Conservation (phyloP, 2,888 invertebrate species). For the Venusia cambrica region DNA sequence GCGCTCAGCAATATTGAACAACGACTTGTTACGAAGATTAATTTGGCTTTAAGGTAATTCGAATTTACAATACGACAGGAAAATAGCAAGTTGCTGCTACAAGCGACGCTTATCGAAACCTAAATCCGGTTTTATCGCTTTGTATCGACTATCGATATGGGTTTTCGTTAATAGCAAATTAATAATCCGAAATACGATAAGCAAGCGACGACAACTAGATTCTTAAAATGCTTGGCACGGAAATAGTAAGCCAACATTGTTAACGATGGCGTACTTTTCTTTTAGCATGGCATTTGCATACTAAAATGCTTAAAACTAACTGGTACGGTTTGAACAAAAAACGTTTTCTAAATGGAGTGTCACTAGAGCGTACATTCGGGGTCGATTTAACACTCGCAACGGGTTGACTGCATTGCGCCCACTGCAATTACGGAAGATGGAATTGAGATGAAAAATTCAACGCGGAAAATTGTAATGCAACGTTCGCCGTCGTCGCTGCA, state of each 20-base stretch:
- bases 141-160: conserved; percentile 9
- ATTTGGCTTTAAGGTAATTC: conserved; percentile 14
- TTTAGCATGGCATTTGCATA: conserved; percentile 9
- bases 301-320: conserved; percentile 11
- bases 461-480: conserved; percentile 19
- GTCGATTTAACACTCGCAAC: conserved; percentile 20
- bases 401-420: conserved; percentile 18
- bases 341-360: conserved; percentile 14
- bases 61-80: conserved; percentile 1
- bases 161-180: conserved; percentile 11
- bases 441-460: conserved; percentile 23
- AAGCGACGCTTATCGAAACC: conserved; percentile 12
- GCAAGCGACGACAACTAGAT: conserved; percentile 2
- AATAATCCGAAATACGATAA: conserved; percentile 9
- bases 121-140: conserved; percentile 10
- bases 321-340: conserved; percentile 13
- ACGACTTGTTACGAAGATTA: conserved; percentile 13
- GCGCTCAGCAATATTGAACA: conserved; percentile 11
- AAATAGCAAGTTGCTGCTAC: neutral
- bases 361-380: conserved; percentile 13
- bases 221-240: too few species aligned
- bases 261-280: conserved; percentile 4
- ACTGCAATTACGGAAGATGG: conserved; percentile 21
- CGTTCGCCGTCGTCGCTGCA: conserved; percentile 8
- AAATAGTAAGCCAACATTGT: conserved; percentile 5